These are phyloP conservation scores for Drosophila auraria DNA, from an alignment of 1,140 invertebrate species.

Conservation along the genomic window DNA sequence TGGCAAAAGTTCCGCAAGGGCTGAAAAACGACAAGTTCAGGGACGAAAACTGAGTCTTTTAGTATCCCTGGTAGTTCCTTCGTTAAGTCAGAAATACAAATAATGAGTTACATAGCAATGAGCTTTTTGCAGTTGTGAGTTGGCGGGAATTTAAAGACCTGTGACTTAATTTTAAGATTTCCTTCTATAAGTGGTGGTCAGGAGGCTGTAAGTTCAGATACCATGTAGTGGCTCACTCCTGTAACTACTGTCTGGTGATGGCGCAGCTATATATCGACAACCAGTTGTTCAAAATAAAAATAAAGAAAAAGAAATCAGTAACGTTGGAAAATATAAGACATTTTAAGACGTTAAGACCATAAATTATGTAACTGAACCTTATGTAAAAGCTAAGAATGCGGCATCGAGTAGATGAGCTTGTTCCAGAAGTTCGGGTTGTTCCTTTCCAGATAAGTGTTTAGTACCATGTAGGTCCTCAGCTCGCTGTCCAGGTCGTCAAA, in stretches of 20 bases:
- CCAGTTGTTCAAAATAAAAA: too few species aligned
- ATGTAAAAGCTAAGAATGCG: slow-evolving; percentile 1
- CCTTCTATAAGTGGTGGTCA: slow-evolving; percentile 97
- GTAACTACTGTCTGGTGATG: slow-evolving; percentile 94
- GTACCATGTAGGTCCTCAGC: slow-evolving; percentile 24
- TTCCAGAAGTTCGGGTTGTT: slow-evolving; percentile 37
- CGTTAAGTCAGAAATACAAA: neutral
- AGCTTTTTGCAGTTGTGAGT: neutral
- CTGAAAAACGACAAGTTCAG: neutral
- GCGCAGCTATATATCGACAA: slow-evolving; percentile 95
- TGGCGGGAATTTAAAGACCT: neutral
- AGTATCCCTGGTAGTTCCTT: neutral
- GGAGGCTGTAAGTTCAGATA: slow-evolving; percentile 91
- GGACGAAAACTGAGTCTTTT: neutral
- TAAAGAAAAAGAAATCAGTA: too few species aligned
- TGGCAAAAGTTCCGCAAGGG: too few species aligned
- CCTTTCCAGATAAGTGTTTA: slow-evolving; percentile 35
- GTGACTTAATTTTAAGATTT: slow-evolving; percentile 87
- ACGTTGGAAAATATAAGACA: too few species aligned
- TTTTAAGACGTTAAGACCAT: neutral
- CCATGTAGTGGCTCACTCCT: slow-evolving; percentile 93
- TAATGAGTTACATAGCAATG: neutral
- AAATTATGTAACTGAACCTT: neutral
- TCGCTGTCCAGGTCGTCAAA: slow-evolving; percentile 40
- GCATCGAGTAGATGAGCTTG: slow-evolving; percentile 43